Evolutionary conservation across 2,888 invertebrate species (phyloP).

Genomic region (Auanema freiburgensis): DNA sequence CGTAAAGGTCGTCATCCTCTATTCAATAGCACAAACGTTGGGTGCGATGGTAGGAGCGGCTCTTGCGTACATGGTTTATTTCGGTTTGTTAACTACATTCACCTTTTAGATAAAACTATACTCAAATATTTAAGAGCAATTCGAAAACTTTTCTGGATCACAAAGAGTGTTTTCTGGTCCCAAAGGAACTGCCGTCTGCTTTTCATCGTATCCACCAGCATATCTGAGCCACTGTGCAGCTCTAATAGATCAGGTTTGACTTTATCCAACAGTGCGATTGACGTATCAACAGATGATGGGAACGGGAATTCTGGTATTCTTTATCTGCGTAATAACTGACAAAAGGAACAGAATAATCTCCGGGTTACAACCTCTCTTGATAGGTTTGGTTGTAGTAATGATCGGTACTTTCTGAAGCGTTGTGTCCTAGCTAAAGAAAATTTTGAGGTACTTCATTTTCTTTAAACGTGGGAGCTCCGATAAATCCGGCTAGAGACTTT

Average conservation of each 20-base stretch:
- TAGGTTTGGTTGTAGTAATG: constrained; percentile 58
- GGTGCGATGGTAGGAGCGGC: constrained; percentile 53
- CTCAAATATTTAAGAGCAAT: constrained; percentile 41
- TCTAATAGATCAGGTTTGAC: constrained; percentile 52
- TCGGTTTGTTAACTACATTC: constrained; percentile 26
- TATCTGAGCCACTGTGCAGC: constrained; percentile 51
- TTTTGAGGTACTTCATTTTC: constrained; percentile 39
- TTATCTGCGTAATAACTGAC: constrained; percentile 55
- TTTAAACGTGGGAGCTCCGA: constrained; percentile 55
- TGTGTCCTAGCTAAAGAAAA: background rate
- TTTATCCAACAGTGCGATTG: background rate
- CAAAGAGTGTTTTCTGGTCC: constrained; percentile 30
- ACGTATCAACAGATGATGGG: constrained; percentile 44
- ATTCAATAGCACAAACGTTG: constrained; percentile 46
- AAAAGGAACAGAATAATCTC: constrained; percentile 52
- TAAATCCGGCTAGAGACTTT: constrained; percentile 62
- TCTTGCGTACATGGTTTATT: constrained; percentile 45
- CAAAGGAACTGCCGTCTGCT: constrained; percentile 52
- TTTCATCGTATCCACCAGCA: constrained; percentile 53
- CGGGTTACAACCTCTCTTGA: constrained; percentile 52
- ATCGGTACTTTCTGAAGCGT: constrained; percentile 33
- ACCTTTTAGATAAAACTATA: background rate
- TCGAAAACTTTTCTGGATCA: constrained; percentile 38
- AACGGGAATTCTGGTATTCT: constrained; percentile 54
- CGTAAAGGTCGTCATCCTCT: too few relatives aligned